Evolutionary conservation across 2,888 invertebrate species (phyloP), one percentile per base, ranked within the genome.

Genomic region (Rhagium mordax): DNA sequence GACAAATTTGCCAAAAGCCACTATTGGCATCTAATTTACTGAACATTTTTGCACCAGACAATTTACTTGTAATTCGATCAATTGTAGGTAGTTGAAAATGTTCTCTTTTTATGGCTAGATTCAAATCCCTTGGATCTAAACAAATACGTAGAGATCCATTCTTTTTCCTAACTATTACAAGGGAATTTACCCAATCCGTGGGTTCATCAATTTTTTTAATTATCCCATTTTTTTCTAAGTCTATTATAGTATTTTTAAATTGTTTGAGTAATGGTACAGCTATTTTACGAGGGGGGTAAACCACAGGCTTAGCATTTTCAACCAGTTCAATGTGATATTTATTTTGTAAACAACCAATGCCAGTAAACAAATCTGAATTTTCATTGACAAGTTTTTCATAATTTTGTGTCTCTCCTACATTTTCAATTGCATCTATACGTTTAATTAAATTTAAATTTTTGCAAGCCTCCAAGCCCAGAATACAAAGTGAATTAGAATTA

Each of bases 1-100:
- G 47, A 47, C 4, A 6, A 18, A 61, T 33, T 47, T 61, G 47
- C 59, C 33, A 59, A 33, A 59, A 59, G n/a, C 47, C 61, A 21
- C 7, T 18, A 47, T 61, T 61, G 15, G 47, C 61, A 61, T 61
- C 61, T 61, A 61, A 61, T 33, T 24, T 41, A 47, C 47, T 47
- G 20, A 61, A 61, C 4, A 61, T n/a, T 6, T 18, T 18, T n/a
- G 61, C 61, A 16, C 18, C 47, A 13, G 61, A 20, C 20, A 61
- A 61, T 61, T 61, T 61, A 15, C 16, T 18, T 29, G 55, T 27
- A 10, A 81, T 78, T 57, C 76, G 68, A 15, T n/a, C n/a, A n/a
- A 79, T 61, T n/a, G 71, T 74, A 5, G 77, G 80, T 3, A 80
- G 16, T 33, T 79, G 76, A 68, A 72, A 79, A 68, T 79, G 70